phyloP scores from a whole-genome alignment of 2,113 vertebrate genomes.

The Paedocypris sp. region DNA sequence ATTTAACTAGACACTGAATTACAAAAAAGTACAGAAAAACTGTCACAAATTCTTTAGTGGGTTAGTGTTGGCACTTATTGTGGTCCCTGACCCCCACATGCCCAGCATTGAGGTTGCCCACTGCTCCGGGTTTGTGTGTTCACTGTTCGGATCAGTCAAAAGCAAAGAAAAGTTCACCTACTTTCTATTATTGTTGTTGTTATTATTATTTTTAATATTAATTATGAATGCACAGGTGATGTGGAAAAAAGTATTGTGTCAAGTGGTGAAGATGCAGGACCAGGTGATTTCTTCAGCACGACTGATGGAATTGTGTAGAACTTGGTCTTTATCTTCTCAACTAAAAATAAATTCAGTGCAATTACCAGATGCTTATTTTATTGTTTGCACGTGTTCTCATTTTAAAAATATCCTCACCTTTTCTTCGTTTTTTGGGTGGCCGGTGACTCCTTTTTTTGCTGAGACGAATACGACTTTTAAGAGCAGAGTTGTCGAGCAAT shows the following conservation, averaged over 20 bases:
- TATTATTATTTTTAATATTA: too few species aligned
- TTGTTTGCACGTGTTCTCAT: background rate
- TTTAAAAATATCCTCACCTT: slow-evolving; percentile 20
- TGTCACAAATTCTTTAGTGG: too few species aligned
- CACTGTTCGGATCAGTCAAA: too few species aligned
- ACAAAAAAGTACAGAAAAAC: too few species aligned
- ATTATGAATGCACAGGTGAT: background rate
- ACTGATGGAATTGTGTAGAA: background rate
- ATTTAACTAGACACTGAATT: too few species aligned
- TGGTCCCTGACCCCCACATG: too few species aligned
- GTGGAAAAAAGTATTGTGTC: background rate
- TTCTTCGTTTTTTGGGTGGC: slow-evolving; percentile 8
- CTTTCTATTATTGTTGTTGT: too few species aligned
- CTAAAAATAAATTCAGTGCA: background rate
- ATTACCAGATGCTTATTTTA: background rate
- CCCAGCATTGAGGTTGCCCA: too few species aligned
- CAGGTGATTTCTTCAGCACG: background rate
- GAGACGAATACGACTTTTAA: slow-evolving; percentile 21
- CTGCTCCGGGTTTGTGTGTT: too few species aligned
- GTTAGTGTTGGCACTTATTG: too few species aligned
- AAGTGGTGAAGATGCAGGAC: background rate
- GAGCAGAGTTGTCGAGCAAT: slow-evolving; percentile 31
- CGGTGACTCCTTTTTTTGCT: slow-evolving; percentile 28
- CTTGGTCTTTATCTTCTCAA: background rate
- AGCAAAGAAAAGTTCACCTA: too few species aligned